A percentile compares a stretch with the other conserved stretches of the same genome.
phyloP scores from a whole-genome alignment of 2,113 vertebrate species.

The Gadus chalcogrammus region DNA sequence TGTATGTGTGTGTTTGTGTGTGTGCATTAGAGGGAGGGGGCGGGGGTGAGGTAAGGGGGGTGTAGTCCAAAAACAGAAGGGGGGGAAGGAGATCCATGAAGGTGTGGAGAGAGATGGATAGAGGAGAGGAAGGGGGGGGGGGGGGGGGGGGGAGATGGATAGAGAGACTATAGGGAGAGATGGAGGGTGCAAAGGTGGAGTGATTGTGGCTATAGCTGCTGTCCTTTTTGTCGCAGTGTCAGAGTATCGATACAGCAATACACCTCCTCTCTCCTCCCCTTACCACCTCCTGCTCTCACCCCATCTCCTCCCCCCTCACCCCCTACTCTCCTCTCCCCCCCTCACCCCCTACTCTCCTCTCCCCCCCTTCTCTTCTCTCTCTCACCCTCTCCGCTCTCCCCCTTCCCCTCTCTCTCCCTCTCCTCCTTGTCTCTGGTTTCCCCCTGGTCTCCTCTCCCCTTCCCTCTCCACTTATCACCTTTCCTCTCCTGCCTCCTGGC shows the following conservation, averaged over 20 bases:
- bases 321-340: neutral
- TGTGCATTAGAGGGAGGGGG: constrained; percentile 1
- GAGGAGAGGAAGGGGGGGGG: neutral
- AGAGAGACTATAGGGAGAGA: constrained; percentile 5
- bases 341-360: too few relatives aligned
- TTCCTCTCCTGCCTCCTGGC: too few relatives aligned
- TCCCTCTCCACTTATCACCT: too few relatives aligned
- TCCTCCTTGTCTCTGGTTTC: too few relatives aligned
- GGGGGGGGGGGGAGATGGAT: constrained; percentile 6
- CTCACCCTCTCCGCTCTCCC: too few relatives aligned
- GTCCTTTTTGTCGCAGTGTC: constrained; percentile 81
- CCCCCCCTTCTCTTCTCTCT: too few relatives aligned
- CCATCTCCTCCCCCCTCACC: too few relatives aligned
- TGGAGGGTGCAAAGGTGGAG: constrained; percentile 70
- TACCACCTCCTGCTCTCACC: too few relatives aligned
- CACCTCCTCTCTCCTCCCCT: constrained; percentile 35
- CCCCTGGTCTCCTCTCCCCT: too few relatives aligned
- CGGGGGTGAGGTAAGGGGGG: constrained; percentile 9
- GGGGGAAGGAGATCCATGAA: neutral
- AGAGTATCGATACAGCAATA: constrained; percentile 80
- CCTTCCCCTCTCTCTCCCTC: too few relatives aligned
- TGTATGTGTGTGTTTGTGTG: too few relatives aligned
- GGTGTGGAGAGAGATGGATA: neutral
- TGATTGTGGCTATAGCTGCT: constrained; percentile 73
- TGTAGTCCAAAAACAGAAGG: neutral